Evolutionary conservation across 2,888 invertebrate species (phyloP), one percentile per base, ranked within the genome.

Genomic region (Stenodema calcarata): DNA sequence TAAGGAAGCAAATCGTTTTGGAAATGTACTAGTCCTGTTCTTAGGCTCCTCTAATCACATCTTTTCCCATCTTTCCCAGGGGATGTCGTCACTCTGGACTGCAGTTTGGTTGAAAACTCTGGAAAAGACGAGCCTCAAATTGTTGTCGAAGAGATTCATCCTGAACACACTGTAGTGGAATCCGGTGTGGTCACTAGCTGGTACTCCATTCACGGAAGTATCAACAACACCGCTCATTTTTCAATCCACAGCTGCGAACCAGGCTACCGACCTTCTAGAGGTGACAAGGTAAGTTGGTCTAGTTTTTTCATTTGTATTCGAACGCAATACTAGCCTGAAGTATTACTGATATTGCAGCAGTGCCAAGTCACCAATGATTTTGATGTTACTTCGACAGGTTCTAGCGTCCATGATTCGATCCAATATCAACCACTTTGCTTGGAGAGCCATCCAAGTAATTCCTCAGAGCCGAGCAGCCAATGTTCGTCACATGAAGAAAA

Each of bases 371-470:
- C n/a, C n/a, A n/a, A n/a, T n/a, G n/a, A n/a, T n/a, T n/a, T n/a
- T n/a, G n/a, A n/a, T n/a, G n/a, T n/a, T n/a, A n/a, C n/a, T 86
- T 89, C n/a, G 90, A 90, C 82, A 88, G 90, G 92, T 95, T 2
- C 90, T 92, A 86, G 93, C 93, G 6, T 94, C 96, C 90, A 93
- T 94, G 0, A 95, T 96, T 89, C 96, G 96, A 95, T 95, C 90
- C 30, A 93, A 94, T 89, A 94, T 95, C 91, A 92, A 92, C 18
- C 30, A 47, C n/a, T 76, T 88, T 14, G 81, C 91, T 76, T 94
- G 94, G 94, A 92, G 95, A 89, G 94, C 94, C 0, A 90, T 95
- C 82, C 92, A 91, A 80, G 90, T 93, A 18, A 90, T 91, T 80
- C 92, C 91, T 28, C 76, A 87, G n/a, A 62, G 54, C 0, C 76